Percentiles rank a stretch among this genome's conserved stretches.
These are phyloP conservation scores for Pelobates cultripes DNA, from an alignment of 2,797 vertebrate species.

Conservation along the genomic window DNA sequence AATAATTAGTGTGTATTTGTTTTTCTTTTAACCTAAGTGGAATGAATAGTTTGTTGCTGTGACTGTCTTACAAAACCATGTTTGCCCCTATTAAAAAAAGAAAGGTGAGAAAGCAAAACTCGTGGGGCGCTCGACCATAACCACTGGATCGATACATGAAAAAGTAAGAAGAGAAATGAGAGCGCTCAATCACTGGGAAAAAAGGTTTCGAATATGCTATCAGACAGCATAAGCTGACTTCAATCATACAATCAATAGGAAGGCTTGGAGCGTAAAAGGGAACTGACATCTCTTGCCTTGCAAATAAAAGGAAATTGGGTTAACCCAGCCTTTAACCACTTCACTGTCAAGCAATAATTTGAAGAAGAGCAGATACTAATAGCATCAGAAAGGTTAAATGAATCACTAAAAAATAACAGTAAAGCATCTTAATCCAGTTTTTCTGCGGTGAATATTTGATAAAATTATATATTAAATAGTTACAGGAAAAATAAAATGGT, in stretches of 20 bases:
- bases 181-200: constrained; percentile 37
- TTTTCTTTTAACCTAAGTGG: neutral
- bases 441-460: neutral
- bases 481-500: no score
- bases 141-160: constrained; percentile 45
- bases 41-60: constrained; percentile 10
- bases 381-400: neutral
- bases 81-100: constrained; percentile 14
- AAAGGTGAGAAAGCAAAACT: neutral
- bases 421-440: neutral
- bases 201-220: constrained; percentile 19
- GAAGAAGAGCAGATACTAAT: neutral
- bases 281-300: constrained; percentile 37
- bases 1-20: constrained; percentile 45
- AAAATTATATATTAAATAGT: no score
- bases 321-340: constrained; percentile 28
- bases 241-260: constrained; percentile 48
- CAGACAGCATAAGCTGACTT: constrained; percentile 36
- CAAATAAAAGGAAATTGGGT: constrained; percentile 31
- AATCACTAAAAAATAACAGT: neutral
- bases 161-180: constrained; percentile 50
- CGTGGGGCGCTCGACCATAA: constrained; percentile 14
- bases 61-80: neutral
- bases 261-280: constrained; percentile 32
- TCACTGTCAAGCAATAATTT: constrained; percentile 1